Evolutionary conservation across 92 coral and sea anemone genomes (phyloP), one percentile per base, ranked within the genome.

Genomic region (Parazoanthus darwini): DNA sequence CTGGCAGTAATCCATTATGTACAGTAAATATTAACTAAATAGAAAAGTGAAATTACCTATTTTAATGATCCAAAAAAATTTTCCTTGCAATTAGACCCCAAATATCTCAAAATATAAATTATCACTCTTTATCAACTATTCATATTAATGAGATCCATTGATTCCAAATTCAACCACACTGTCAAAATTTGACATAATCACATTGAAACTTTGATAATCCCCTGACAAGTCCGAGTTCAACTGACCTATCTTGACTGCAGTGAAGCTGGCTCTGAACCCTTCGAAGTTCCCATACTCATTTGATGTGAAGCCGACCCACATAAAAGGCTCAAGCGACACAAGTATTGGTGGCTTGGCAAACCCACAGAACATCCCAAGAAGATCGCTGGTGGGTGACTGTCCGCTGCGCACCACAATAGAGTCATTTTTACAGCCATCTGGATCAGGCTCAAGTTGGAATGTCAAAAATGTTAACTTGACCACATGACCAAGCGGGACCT

Each of bases 371-470:
- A 2, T 59, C 29, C 85, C 85, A 29, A 81, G 33, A 36, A 63
- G 25, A 58, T 81, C 33, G 36, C 74, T 63, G 3, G 74, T 81
- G 23, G 74, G 50, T 63, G 74, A 33, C 29, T 56, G 50, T 59
- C 85, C 85, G 59, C 72, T 39, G 16, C 33, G 20, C 74, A 81
- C 85, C 36, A 73, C 7, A 8, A 81, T 0, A 35, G 85, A 81
- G 29, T 81, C 85, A 50, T 81, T 81, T 33, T 6, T 81, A 65
- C 85, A 81, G 4, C 73, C 74, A 36, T 3, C 15, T 1, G 73
- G 50, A 23, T 81, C 85, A 20, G 85, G 74, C n/a, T 81, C 85
- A 58, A 81, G 85, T 25, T 81, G 85, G 85, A 81, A 81, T 18
- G 46, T 65, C 68, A 81, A 63, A 54, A 81, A 81, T 59, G 85